phyloP scores from a whole-genome alignment of 2,888 invertebrate species.

The Stenolophus ochropezus region DNA sequence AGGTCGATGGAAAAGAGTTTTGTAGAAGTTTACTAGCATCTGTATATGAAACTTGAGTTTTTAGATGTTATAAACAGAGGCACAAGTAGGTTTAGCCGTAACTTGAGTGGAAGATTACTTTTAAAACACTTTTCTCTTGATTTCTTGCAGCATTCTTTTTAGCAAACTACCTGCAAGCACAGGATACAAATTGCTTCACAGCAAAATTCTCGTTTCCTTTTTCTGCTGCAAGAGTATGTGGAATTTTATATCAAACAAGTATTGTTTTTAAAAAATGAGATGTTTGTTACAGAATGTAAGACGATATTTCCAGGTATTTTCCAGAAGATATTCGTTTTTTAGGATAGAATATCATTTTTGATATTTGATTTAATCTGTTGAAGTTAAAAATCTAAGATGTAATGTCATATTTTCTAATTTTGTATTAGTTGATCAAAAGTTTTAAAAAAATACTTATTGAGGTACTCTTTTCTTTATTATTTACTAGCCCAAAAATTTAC shows the following conservation, averaged over 20 bases:
- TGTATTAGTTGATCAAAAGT: too few relatives aligned
- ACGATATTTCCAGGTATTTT: too few relatives aligned
- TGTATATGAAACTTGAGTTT: conserved; percentile 41
- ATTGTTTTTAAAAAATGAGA: too few relatives aligned
- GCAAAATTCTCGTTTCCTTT: background rate
- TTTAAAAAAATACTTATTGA: too few relatives aligned
- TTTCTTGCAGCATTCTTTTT: background rate
- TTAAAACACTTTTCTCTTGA: conserved; percentile 44
- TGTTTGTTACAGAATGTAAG: too few relatives aligned
- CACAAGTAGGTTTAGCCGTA: conserved; percentile 46
- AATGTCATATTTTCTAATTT: too few relatives aligned
- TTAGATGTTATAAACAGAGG: conserved; percentile 44
- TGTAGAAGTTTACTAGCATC: conserved; percentile 11
- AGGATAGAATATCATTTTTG: too few relatives aligned
- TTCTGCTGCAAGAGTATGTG: background rate
- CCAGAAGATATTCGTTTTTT: too few relatives aligned
- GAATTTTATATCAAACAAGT: background rate
- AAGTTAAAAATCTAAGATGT: too few relatives aligned
- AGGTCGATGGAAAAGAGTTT: conserved; percentile 3
- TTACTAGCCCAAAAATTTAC: too few relatives aligned
- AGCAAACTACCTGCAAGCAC: background rate
- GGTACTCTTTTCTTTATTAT: too few relatives aligned
- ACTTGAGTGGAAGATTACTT: conserved; percentile 44
- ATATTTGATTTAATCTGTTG: too few relatives aligned
- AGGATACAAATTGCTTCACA: background rate